Percentiles rank a stretch among this genome's conserved stretches.
Evolutionary conservation across 64 coral and sea anemone genomes (phyloP).

Genomic region (Montipora sp.): DNA sequence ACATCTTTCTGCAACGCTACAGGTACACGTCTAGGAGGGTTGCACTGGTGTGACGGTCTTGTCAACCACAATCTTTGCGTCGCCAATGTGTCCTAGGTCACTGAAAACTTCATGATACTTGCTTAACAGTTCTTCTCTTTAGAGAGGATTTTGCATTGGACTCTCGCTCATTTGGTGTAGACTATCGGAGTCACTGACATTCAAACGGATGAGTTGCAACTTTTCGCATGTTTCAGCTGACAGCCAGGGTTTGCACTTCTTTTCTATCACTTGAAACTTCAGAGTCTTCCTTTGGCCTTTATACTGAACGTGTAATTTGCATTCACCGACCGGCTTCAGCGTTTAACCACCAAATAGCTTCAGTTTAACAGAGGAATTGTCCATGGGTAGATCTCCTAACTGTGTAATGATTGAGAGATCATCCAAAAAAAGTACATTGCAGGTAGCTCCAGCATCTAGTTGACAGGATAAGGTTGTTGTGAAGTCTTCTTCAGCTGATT

Average conservation of each 20-base stretch:
- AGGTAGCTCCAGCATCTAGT: not conserved
- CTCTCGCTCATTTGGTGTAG: not conserved
- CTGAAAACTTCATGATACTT: no score
- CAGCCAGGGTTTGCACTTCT: not conserved
- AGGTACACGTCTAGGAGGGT: not conserved
- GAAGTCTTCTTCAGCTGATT: slow-evolving; percentile 13
- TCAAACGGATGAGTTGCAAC: slow-evolving; percentile 1
- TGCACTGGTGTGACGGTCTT: not conserved
- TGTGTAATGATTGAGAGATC: not conserved
- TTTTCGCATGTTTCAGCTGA: slow-evolving; percentile 14
- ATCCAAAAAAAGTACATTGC: not conserved
- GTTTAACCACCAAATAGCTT: not conserved
- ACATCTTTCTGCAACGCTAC: no score
- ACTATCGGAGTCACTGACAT: slow-evolving; percentile 9
- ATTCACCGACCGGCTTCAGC: slow-evolving; percentile 6
- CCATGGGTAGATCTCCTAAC: not conserved
- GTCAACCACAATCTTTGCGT: no score
- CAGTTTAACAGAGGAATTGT: slow-evolving; percentile 16
- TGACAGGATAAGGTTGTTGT: not conserved
- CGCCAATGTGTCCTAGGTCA: no score
- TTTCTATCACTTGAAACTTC: no score
- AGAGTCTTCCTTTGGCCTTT: not conserved
- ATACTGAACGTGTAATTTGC: not conserved
- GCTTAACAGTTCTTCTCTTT: slow-evolving; percentile 22
- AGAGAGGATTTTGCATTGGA: slow-evolving; percentile 1